These are phyloP conservation scores for Tragelaphus strepsiceros DNA, from an alignment of 2,113 vertebrate species.

Conservation along the genomic window DNA sequence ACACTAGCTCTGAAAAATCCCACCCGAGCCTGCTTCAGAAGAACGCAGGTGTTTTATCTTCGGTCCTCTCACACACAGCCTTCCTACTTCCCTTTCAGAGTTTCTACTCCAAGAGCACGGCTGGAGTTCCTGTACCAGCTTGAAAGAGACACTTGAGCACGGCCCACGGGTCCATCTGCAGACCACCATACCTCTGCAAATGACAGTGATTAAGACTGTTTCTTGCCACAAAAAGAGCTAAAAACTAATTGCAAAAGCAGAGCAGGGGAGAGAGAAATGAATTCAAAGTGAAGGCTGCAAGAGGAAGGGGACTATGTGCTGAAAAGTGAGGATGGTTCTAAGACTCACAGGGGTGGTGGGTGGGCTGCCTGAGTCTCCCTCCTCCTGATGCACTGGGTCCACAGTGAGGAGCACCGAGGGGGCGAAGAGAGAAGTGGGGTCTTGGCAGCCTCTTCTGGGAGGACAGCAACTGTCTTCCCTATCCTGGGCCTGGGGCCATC, in stretches of 20 bases:
- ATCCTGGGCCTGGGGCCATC: background rate
- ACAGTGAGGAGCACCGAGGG: accelerated
- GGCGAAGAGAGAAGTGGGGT: background rate
- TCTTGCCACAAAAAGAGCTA: background rate
- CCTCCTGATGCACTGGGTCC: background rate
- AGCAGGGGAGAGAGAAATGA: background rate
- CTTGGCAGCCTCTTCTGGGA: background rate
- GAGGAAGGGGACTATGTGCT: accelerated
- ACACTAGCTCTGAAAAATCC: background rate
- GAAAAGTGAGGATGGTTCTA: background rate
- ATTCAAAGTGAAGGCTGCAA: background rate
- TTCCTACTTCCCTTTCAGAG: background rate
- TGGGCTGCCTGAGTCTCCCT: background rate
- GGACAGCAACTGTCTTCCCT: background rate
- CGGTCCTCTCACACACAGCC: background rate
- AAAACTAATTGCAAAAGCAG: background rate
- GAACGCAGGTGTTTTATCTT: background rate
- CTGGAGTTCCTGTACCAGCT: background rate
- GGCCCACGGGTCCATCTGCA: background rate
- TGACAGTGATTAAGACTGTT: background rate
- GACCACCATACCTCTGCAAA: background rate
- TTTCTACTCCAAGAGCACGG: background rate
- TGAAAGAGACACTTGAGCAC: background rate
- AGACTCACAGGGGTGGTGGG: accelerated
- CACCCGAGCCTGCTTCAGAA: background rate